Conservation (phyloP, 2,888 invertebrate species). For the Steinernema hermaphroditum region DNA sequence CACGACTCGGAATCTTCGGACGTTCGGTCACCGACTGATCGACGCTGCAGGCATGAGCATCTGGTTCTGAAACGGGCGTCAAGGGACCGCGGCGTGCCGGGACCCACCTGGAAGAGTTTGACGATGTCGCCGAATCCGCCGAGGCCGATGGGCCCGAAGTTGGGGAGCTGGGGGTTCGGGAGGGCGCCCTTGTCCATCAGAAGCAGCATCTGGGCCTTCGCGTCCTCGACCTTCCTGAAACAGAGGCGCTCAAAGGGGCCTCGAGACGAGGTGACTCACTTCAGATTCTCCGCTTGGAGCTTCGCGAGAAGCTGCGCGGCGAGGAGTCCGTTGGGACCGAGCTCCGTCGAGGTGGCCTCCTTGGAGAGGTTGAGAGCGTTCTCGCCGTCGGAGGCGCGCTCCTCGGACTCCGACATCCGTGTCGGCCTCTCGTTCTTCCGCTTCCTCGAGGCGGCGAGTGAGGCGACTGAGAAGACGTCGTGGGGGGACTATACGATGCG, state of each 20-base stretch:
- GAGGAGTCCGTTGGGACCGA: background rate
- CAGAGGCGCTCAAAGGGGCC: too few species aligned
- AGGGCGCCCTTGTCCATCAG: constrained; percentile 23
- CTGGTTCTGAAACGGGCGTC: background rate
- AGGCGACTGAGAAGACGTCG: background rate
- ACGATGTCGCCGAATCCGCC: constrained; percentile 9
- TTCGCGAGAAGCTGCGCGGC: constrained; percentile 14
- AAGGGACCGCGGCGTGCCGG: background rate
- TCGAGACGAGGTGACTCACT: background rate
- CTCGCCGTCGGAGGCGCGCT: background rate
- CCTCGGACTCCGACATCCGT: constrained; percentile 18
- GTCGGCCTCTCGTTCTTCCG: constrained; percentile 9
- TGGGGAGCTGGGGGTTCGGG: constrained; percentile 1
- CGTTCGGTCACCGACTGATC: constrained; percentile 26
- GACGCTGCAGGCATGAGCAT: constrained; percentile 19
- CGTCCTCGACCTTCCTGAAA: constrained; percentile 22
- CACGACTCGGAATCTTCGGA: background rate
- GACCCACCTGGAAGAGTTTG: constrained; percentile 14
- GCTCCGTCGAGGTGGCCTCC: background rate
- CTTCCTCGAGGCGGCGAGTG: background rate
- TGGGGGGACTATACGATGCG: constrained; percentile 1
- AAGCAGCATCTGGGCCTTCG: constrained; percentile 18
- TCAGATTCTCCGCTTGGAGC: constrained; percentile 9
- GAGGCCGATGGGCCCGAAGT: constrained; percentile 3
- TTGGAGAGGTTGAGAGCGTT: constrained; percentile 20